These are phyloP conservation scores for Xenopus tropicalis DNA, from an alignment of 2,113 vertebrate species.

Conservation along the genomic window DNA sequence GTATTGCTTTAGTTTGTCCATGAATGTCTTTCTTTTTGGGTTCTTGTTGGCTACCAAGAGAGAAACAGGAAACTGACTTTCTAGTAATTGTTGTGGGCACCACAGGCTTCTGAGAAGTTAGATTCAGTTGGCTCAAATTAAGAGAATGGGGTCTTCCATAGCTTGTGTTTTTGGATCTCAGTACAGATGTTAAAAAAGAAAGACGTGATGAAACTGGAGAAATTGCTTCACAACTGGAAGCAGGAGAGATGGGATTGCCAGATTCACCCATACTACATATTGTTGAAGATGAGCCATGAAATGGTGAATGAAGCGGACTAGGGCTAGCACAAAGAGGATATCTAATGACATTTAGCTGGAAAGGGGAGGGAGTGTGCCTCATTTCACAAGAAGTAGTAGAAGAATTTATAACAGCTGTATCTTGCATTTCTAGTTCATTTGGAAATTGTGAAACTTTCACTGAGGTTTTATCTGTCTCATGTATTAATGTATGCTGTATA, in stretches of 20 bases:
- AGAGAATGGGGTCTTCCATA: slow-evolving; percentile 57
- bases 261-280: slow-evolving; percentile 62
- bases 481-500: slow-evolving; percentile 22
- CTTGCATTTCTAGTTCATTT: slow-evolving; percentile 54
- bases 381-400: slow-evolving; percentile 61
- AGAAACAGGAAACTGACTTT: slow-evolving; percentile 59
- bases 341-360: slow-evolving; percentile 69
- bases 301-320: slow-evolving; percentile 68
- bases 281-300: slow-evolving; percentile 67
- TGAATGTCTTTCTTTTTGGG: slow-evolving; percentile 41
- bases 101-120: slow-evolving; percentile 66
- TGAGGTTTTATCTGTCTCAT: slow-evolving; percentile 24
- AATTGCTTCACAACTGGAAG: slow-evolving; percentile 53
- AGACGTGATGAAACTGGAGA: slow-evolving; percentile 76
- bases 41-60: slow-evolving; percentile 45
- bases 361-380: slow-evolving; percentile 65
- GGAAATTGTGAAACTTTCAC: slow-evolving; percentile 10
- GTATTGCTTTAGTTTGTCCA: slow-evolving; percentile 16
- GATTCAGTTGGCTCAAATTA: slow-evolving; percentile 66
- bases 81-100: slow-evolving; percentile 50
- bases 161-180: slow-evolving; percentile 76
- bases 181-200: slow-evolving; percentile 87
- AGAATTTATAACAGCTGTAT: slow-evolving; percentile 50
- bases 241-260: slow-evolving; percentile 56
- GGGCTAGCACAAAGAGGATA: slow-evolving; percentile 78